Base-by-base conservation (phyloP, 2,888 invertebrate species). In the Caenorhabditis doughertyi region DNA sequence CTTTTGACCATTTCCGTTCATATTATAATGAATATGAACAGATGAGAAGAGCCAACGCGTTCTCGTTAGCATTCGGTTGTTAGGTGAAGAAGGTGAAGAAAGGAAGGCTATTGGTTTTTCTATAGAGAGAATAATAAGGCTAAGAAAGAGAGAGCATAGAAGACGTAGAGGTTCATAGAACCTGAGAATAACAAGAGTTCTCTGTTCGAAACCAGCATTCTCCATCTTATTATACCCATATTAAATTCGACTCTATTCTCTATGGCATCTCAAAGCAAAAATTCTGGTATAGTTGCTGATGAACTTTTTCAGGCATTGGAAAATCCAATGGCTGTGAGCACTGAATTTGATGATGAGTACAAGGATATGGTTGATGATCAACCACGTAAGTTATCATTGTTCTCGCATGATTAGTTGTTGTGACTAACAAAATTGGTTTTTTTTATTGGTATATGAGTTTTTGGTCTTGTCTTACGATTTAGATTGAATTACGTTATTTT, bases 251-350 rank as follows among this genome's bases (percentile, higher is more conserved):
- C n/a, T n/a, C n/a, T n/a, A n/a, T n/a, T n/a, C n/a, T n/a, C n/a
- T n/a, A n/a, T n/a, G n/a, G n/a, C n/a, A n/a, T n/a, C n/a, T n/a
- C n/a, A n/a, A n/a, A 5, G 35, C 7, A 35, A 5, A 35, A 35
- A 7, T 35, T 5, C 35, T 35, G 35, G 35, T 35, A 35, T 35
- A 9, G 35, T 18, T 2, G 3, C 18, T 47, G 13, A 47, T 18
- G n/a, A 29, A 27, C 25, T 3, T 27, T 81, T 84, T 13, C 62
- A 85, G 85, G 84, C 84, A 13, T 64, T 85, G 55, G 84, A 82
- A 47, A 84, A 85, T 42, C 85, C 85, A 18, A 84, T 84, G 76
- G 23, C 76, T 1, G 77, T 62, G 18, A 47, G 16, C 13, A 9
- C 29, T 4, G 67, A 51, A 0, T 29, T 68, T 13, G 79, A 76